A percentile compares a stretch with the other conserved stretches of the same genome.
Evolutionary conservation across 1,140 invertebrate genomes (phyloP).

Genomic region (Littorina saxatilis): DNA sequence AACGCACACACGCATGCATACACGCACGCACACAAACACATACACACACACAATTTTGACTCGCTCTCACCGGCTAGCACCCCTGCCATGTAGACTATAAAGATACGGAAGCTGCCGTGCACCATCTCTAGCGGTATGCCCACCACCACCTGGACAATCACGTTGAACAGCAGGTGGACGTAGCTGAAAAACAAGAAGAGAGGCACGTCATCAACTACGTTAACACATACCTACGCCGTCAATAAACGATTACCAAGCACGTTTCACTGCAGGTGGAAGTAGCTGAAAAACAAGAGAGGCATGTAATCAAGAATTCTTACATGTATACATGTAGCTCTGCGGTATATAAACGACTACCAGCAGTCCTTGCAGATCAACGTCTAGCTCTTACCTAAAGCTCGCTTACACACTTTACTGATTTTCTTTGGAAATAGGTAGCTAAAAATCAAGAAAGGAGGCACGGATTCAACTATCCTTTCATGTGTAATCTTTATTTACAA

Average conservation of each 20-base stretch:
- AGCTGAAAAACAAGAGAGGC: no score
- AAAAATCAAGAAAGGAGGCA: no score
- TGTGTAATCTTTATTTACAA: no score
- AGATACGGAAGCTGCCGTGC: constrained; percentile 92
- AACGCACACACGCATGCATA: neutral
- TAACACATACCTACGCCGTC: neutral
- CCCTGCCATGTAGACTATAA: constrained; percentile 91
- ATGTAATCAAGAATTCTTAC: neutral
- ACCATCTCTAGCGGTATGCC: constrained; percentile 97
- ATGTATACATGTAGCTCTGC: neutral
- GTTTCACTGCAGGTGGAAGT: no score
- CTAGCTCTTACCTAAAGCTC: no score
- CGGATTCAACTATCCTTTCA: no score
- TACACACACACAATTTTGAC: no score
- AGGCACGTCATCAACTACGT: neutral
- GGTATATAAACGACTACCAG: no score
- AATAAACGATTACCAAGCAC: neutral
- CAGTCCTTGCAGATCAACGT: no score
- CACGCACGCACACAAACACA: neutral
- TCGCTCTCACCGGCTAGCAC: constrained; percentile 89
- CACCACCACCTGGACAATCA: constrained; percentile 92
- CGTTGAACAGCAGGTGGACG: constrained; percentile 96
- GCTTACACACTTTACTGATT: no score
- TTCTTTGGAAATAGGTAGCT: no score
- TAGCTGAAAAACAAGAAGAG: constrained; percentile 81